Conservation (phyloP, 1,140 invertebrate genomes). For the Apis cerana region DNA sequence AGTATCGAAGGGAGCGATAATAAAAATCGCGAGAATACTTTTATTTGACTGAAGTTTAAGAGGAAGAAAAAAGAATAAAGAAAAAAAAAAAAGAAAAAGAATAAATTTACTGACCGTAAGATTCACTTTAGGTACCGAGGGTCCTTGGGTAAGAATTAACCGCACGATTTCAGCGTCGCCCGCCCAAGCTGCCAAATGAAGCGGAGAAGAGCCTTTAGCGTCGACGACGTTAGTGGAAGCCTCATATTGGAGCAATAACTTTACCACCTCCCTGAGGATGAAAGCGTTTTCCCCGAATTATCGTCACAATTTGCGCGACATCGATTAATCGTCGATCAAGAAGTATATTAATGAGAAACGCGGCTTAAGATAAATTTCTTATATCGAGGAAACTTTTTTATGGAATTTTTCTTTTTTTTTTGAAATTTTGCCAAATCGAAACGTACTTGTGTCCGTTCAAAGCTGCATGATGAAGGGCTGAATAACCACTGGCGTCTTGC, state of each 20-base stretch:
- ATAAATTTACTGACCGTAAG: constrained; percentile 84
- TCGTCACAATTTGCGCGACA: constrained; percentile 25
- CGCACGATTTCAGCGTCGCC: constrained; percentile 92
- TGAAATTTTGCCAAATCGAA: not conserved
- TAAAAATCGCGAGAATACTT: too few relatives aligned
- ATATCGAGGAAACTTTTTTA: not conserved
- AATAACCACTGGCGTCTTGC: constrained; percentile 96
- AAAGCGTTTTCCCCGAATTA: constrained; percentile 47
- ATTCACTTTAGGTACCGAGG: constrained; percentile 90
- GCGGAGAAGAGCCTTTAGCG: constrained; percentile 91
- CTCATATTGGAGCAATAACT: constrained; percentile 91
- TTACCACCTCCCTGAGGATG: constrained; percentile 91
- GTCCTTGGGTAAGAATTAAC: constrained; percentile 88
- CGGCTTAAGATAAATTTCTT: not conserved
- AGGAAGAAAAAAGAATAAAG: not conserved
- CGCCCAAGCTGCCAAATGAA: constrained; percentile 95
- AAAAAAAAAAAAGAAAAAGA: constrained; percentile 21
- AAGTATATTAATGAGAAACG: constrained; percentile 14
- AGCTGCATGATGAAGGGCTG: constrained; percentile 96
- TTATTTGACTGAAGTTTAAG: too few relatives aligned
- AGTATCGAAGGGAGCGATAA: too few relatives aligned
- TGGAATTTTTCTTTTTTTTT: not conserved
- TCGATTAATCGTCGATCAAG: constrained; percentile 27
- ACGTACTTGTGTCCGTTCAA: constrained; percentile 96
- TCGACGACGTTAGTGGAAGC: constrained; percentile 94